Evolutionary conservation across 2,888 invertebrate species (phyloP), one percentile per base, ranked within the genome.

Genomic region (Drosophila stalkeri): DNA sequence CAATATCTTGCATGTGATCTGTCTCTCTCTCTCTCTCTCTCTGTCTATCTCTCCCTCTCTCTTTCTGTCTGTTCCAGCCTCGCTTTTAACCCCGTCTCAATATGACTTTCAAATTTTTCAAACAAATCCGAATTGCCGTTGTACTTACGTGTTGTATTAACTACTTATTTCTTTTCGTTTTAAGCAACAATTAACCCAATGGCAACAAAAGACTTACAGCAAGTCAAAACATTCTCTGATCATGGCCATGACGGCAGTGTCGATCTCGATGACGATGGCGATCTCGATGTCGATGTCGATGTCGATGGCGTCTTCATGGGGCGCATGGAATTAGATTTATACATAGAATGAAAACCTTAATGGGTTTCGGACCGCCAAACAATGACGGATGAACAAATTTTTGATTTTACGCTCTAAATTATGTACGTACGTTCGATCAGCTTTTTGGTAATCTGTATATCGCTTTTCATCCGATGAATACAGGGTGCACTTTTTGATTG

Each of bases 351-450:
- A 64, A 69, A 72, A 78, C 69, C 72, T 84, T 82, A 85, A 82
- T 82, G 82, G 82, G 72, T 81, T 81, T 81, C 64, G 75, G 67
- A 35, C 80, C 67, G 65, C 57, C 75, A 75, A 77, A 82, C 88
- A 88, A 89, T 86, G 84, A 85, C 80, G 88, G 83, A 82, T 79
- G 75, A 84, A 88, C 89, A 84, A 87, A 87, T 87, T 88, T 82
- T 88, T 81, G 81, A 87, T 90, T 89, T 85, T 88, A 84, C 81
- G 86, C 89, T 81, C 82, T 83, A 91, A 89, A 90, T 89, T 89
- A 91, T 81, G 77, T 77, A 73, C 74, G 82, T 74, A 73, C 57
- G 68, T 69, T 79, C 81, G 80, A 78, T 81, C 79, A 67, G 77
- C 62, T 68, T 78, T 77, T 77, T 52, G 57, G 75, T 79, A 64